Conservation (phyloP, 37 sponge, comb jelly and placozoan genomes). For the Bolinopsis microptera region DNA sequence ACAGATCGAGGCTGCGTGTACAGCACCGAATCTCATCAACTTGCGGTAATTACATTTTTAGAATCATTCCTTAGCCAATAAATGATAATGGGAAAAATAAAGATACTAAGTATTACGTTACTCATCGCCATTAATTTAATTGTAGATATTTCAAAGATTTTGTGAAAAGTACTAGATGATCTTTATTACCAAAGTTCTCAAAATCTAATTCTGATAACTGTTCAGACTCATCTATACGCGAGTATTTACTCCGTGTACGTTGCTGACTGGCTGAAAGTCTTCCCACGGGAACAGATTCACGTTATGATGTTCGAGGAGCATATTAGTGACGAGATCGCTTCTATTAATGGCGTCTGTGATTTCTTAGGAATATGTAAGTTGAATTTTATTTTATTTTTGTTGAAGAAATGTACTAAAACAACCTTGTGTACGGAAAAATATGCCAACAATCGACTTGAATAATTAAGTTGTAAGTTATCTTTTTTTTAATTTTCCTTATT, state of each 20-base stretch:
- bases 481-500: neutral
- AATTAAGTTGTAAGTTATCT: too few relatives aligned
- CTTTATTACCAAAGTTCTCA: too few relatives aligned
- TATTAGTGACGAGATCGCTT: neutral
- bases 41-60: constrained; percentile 20
- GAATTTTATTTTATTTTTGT: neutral
- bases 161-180: too few relatives aligned
- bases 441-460: neutral
- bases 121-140: too few relatives aligned
- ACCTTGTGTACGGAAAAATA: too few relatives aligned
- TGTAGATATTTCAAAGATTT: too few relatives aligned
- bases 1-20: constrained; percentile 46
- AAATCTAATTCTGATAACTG: neutral
- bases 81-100: too few relatives aligned
- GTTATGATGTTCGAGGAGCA: constrained; percentile 56
- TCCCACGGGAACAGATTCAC: constrained; percentile 40
- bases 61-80: too few relatives aligned
- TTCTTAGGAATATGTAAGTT: constrained; percentile 46
- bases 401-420: neutral
- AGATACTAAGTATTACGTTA: too few relatives aligned
- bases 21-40: constrained; percentile 50
- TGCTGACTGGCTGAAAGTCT: constrained; percentile 40
- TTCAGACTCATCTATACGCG: constrained; percentile 37
- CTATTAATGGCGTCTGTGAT: neutral
- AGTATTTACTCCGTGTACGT: constrained; percentile 52